Conservation (phyloP, 2,797 vertebrate species). For the Onychomys arenicola region DNA sequence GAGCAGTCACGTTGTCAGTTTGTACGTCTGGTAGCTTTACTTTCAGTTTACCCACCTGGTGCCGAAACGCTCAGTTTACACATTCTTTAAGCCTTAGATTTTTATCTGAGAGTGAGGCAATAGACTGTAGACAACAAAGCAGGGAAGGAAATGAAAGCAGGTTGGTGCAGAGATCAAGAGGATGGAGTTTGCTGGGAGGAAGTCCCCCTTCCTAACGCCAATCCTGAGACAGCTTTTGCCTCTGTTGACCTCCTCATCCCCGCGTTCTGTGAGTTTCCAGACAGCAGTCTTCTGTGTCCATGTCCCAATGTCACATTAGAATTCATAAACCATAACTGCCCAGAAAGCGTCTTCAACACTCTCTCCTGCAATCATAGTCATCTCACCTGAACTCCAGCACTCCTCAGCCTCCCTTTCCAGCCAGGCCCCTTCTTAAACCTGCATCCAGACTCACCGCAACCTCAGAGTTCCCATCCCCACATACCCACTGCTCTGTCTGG, state of each 20-base stretch:
- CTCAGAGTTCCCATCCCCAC: background rate
- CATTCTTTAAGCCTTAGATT: background rate
- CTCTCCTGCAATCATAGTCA: background rate
- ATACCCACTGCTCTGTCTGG: accelerated
- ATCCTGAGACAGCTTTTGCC: background rate
- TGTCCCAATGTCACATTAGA: background rate
- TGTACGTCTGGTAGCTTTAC: background rate
- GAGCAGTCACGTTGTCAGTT: background rate
- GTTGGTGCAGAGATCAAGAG: background rate
- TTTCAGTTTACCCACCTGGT: background rate
- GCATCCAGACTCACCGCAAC: background rate
- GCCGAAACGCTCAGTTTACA: background rate
- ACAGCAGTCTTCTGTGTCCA: accelerated
- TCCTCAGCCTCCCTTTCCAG: background rate
- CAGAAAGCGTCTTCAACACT: background rate
- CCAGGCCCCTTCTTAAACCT: accelerated
- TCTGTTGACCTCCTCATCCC: background rate
- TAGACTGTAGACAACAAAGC: background rate
- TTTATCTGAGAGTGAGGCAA: background rate
- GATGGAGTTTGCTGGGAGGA: background rate
- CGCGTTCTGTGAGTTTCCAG: background rate
- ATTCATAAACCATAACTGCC: background rate
- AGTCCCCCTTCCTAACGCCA: background rate
- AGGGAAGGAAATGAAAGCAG: background rate
- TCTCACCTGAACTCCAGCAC: background rate